Conservation (phyloP, 2,888 invertebrate genomes). For the Trichogramma evanescens region DNA sequence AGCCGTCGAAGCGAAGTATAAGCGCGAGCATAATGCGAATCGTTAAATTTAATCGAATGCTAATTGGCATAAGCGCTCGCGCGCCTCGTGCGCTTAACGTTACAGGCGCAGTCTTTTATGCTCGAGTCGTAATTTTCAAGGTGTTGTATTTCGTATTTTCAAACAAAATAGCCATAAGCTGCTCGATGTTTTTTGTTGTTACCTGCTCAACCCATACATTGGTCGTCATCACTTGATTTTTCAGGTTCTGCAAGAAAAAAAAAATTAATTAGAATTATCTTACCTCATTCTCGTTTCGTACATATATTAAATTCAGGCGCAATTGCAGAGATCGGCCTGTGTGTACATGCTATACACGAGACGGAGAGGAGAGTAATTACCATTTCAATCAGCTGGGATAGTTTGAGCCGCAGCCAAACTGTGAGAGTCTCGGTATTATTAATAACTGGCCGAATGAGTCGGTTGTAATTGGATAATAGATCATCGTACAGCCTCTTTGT, state of each 20-base stretch:
- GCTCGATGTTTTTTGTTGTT: slow-evolving; percentile 23
- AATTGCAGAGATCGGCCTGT: background rate
- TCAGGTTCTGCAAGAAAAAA: slow-evolving; percentile 57
- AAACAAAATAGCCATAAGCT: too few species aligned
- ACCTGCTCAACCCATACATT: slow-evolving; percentile 93
- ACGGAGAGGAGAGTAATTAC: slow-evolving; percentile 27
- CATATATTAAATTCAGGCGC: background rate
- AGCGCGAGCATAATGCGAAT: too few species aligned
- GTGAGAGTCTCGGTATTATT: slow-evolving; percentile 89
- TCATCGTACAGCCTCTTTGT: slow-evolving; percentile 94
- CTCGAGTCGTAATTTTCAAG: too few species aligned
- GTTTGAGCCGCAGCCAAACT: slow-evolving; percentile 81
- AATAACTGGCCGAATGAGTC: slow-evolving; percentile 85
- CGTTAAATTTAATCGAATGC: background rate
- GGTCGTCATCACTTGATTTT: slow-evolving; percentile 91
- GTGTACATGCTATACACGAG: background rate
- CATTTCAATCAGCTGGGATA: slow-evolving; percentile 85
- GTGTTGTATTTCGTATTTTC: background rate
- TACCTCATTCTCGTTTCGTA: background rate
- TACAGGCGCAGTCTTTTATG: too few species aligned
- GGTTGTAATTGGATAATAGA: slow-evolving; percentile 89
- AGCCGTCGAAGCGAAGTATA: too few species aligned
- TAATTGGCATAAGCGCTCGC: background rate
- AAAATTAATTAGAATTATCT: slow-evolving; percentile 3
- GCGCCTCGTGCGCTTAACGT: background rate